Evolutionary conservation across 2,888 invertebrate species (phyloP).

Genomic region (Orchestes rusci): DNA sequence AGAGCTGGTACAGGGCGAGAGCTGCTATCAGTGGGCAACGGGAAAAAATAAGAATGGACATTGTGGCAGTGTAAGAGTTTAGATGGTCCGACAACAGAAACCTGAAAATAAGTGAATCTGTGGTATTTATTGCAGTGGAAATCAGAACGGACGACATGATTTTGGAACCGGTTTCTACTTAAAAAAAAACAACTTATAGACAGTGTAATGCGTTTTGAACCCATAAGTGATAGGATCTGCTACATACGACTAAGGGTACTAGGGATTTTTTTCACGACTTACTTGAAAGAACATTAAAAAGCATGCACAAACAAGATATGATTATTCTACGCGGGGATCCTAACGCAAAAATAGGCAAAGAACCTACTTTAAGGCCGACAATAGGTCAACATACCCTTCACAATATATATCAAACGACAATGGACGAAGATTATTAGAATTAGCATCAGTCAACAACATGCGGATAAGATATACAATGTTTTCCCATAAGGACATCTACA

Average conservation of each 20-base stretch:
- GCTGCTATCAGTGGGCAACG: conserved; percentile 2
- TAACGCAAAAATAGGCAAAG: too few relatives aligned
- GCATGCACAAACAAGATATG: background rate
- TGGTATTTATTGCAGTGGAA: conserved; percentile 15
- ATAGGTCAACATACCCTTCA: background rate
- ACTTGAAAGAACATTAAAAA: conserved; percentile 4
- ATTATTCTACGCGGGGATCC: too few relatives aligned
- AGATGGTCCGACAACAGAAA: conserved; percentile 15
- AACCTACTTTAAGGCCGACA: background rate
- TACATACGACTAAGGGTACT: too few relatives aligned
- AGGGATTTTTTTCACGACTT: conserved; percentile 9
- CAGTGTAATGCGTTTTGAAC: background rate
- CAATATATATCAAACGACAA: background rate
- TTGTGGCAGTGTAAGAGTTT: conserved; percentile 11
- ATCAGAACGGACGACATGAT: conserved; percentile 8
- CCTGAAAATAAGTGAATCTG: conserved; percentile 11
- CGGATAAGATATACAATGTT: too few relatives aligned
- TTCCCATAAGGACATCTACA: background rate
- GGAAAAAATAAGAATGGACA: conserved; percentile 13
- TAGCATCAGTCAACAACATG: background rate
- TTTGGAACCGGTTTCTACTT: conserved; percentile 6
- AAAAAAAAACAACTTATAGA: background rate
- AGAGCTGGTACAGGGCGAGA: conserved; percentile 6
- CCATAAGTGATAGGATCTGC: background rate
- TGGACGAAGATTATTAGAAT: too few relatives aligned